These are phyloP conservation scores for Hydriomena furcata DNA, from an alignment of 2,888 invertebrate species.

Conservation along the genomic window DNA sequence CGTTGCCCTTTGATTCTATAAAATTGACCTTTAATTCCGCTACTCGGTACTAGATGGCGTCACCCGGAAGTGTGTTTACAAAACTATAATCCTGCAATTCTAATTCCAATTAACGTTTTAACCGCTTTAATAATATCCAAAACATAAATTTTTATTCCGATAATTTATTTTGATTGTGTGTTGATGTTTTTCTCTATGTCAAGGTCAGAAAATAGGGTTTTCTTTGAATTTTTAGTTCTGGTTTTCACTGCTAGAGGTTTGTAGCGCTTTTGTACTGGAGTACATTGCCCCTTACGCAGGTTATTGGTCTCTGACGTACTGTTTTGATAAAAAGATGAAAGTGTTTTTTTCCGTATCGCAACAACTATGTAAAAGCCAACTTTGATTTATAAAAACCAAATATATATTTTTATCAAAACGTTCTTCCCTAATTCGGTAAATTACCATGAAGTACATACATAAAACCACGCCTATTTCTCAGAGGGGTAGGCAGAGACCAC, in stretches of 20 bases:
- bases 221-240: conserved; percentile 26
- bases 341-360: conserved; percentile 20
- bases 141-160: background rate
- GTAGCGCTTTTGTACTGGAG: conserved; percentile 50
- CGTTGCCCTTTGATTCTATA: conserved; percentile 40
- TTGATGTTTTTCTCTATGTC: background rate
- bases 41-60: conserved; percentile 53
- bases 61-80: conserved; percentile 37
- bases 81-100: conserved; percentile 10
- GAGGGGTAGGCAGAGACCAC: too few relatives aligned
- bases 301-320: conserved; percentile 50
- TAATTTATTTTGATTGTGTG: background rate
- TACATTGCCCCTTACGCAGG: conserved; percentile 62
- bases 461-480: too few relatives aligned
- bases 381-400: too few relatives aligned
- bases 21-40: conserved; percentile 50
- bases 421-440: too few relatives aligned
- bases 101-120: background rate
- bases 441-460: too few relatives aligned
- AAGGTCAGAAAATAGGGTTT: conserved; percentile 10
- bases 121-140: background rate
- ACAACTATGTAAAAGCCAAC: background rate
- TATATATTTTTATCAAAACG: too few relatives aligned
- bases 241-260: conserved; percentile 30
- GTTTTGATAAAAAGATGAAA: conserved; percentile 29